Evolutionary conservation across 2,888 invertebrate species (phyloP), one percentile per base, ranked within the genome.

Genomic region (Tiphia femorata): DNA sequence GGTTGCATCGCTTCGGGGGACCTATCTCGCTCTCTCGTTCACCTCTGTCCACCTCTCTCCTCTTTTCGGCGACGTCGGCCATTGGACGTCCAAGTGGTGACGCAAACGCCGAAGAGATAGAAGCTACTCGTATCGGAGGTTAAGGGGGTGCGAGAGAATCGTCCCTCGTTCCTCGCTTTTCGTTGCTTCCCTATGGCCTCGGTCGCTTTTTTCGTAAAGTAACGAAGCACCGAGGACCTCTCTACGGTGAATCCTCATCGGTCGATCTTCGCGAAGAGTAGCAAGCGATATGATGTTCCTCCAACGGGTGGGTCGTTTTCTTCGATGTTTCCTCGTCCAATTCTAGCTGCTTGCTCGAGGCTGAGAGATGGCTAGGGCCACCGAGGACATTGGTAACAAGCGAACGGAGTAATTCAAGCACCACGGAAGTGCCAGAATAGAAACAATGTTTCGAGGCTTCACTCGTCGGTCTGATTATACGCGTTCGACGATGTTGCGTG

Each of bases 61-160:
- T 51, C 58, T 58, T 60, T 57, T 33, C 47, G 25, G 44, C 40
- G 48, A 27, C 52, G 59, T 54, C 64, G 59, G 58, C 63, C 57
- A 64, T 67, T 67, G 60, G 60, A 56, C 62, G 54, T 56, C 40
- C 63, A 16, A 55, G 30, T 52, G 53, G 38, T 53, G 58, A 60
- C 62, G 64, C 62, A 43, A 62, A 17, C 55, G 49, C 38, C 35
- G 60, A 60, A 62, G 56, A 58, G 51, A 42, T 48, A 57, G 47
- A n/a, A n/a, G n/a, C 52, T 50, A 40, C 58, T 49, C 35, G 38
- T 44, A 23, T 27, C 37, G 42, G n/a, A n/a, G 49, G 33, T 41
- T 30, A 20, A 25, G 27, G 37, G n/a, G n/a, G 56, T 20, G 41
- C 33, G 33, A 40, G 38, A 17, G 41, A 51, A 40, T 20, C 47